Conservation (phyloP, 1,140 invertebrate genomes). For the Gryon sp. region DNA sequence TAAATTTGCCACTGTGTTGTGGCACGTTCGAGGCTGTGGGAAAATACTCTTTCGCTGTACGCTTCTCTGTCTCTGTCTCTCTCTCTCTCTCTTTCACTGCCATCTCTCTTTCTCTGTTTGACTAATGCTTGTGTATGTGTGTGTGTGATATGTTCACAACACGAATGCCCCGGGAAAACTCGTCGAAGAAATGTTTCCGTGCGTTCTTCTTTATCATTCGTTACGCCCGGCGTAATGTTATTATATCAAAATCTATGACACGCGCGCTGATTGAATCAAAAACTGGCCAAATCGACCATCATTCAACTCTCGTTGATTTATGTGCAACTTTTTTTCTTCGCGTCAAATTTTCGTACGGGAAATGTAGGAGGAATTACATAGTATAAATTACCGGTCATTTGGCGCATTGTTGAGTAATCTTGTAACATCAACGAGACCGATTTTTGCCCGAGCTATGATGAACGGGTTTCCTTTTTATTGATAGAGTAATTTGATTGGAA, state of each 20-base stretch:
- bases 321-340: constrained; percentile 28
- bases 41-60: too few species aligned
- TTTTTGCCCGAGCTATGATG: too few species aligned
- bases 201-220: constrained; percentile 73
- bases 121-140: constrained; percentile 58
- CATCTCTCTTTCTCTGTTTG: too few species aligned
- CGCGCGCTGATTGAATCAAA: constrained; percentile 41
- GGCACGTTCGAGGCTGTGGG: constrained; percentile 71
- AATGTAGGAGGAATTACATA: constrained; percentile 32
- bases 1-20: constrained; percentile 72
- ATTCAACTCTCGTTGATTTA: constrained; percentile 41
- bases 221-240: constrained; percentile 62
- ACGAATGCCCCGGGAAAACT: constrained; percentile 62
- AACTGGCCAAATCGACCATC: constrained; percentile 40
- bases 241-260: constrained; percentile 57
- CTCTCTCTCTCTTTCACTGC: too few species aligned
- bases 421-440: too few species aligned
- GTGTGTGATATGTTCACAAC: too few species aligned
- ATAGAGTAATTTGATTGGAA: too few species aligned
- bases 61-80: too few species aligned
- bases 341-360: constrained; percentile 16
- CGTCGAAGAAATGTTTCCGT: constrained; percentile 57
- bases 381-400: constrained; percentile 34
- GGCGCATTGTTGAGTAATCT: too few species aligned
- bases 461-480: too few species aligned